phyloP scores from a whole-genome alignment of 2,888 invertebrate species.

The Andricus curvator region DNA sequence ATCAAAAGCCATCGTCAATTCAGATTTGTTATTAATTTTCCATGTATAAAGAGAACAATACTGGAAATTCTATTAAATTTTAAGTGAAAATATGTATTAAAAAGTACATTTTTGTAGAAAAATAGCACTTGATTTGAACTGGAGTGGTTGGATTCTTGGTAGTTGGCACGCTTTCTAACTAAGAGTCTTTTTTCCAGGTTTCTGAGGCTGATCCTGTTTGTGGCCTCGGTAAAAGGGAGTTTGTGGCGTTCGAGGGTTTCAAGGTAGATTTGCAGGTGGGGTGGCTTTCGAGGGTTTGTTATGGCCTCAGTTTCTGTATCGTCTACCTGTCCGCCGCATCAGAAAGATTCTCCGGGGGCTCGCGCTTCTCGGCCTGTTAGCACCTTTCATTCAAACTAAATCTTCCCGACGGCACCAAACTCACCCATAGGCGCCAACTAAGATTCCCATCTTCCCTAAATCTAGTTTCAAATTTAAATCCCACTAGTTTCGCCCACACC shows the following conservation, averaged over 20 bases:
- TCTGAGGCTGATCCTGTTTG: conserved; percentile 47
- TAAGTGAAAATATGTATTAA: background rate
- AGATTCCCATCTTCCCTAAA: background rate
- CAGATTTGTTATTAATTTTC: background rate
- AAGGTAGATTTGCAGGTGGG: conserved; percentile 46
- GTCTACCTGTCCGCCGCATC: conserved; percentile 52
- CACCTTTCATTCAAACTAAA: conserved; percentile 25
- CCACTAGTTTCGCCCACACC: background rate
- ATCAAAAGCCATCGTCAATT: background rate
- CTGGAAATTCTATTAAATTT: background rate
- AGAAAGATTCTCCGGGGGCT: conserved; percentile 34
- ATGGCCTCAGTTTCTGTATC: conserved; percentile 48
- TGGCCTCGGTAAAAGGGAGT: conserved; percentile 47
- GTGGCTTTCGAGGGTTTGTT: conserved; percentile 46
- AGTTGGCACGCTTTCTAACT: conserved; percentile 10
- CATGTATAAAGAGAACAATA: background rate
- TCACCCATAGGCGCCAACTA: background rate
- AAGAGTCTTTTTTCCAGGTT: conserved; percentile 5
- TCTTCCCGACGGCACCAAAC: background rate
- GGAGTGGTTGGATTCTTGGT: background rate
- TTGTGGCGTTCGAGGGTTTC: conserved; percentile 43
- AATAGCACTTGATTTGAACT: background rate
- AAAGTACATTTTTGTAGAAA: background rate
- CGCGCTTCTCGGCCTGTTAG: conserved; percentile 18
- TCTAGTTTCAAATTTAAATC: conserved; percentile 3